phyloP scores from a whole-genome alignment of 2,888 invertebrate genomes.

The Brachyptera risi region DNA sequence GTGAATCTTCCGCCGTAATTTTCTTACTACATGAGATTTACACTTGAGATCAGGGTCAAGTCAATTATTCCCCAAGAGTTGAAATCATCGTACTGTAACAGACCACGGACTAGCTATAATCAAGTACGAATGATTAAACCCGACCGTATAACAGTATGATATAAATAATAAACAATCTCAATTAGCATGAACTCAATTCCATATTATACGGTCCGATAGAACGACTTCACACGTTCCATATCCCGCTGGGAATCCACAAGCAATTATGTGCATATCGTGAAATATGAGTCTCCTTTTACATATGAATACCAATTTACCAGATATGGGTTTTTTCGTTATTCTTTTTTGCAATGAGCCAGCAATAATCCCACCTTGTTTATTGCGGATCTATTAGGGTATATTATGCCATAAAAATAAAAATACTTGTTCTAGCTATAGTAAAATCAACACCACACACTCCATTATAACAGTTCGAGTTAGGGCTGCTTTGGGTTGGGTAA shows the following conservation, averaged over 20 bases:
- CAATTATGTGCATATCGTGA: conserved; percentile 32
- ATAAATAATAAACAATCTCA: conserved; percentile 20
- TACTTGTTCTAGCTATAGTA: conserved; percentile 28
- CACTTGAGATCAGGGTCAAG: too few relatives aligned
- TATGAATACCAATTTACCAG: conserved; percentile 31
- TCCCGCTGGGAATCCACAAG: neutral
- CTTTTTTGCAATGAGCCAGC: conserved; percentile 27
- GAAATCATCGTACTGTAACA: too few relatives aligned
- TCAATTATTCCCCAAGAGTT: too few relatives aligned
- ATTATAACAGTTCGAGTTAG: conserved; percentile 8
- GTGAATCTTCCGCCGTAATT: conserved; percentile 1
- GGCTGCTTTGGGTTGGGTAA: conserved; percentile 14
- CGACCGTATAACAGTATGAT: too few relatives aligned
- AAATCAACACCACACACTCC: conserved; percentile 32
- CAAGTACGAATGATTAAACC: too few relatives aligned
- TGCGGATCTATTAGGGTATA: conserved; percentile 32
- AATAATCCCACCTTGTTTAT: conserved; percentile 33
- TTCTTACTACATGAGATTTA: too few relatives aligned
- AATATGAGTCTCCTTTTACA: conserved; percentile 30
- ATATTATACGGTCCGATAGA: neutral
- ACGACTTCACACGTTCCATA: neutral
- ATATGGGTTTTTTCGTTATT: conserved; percentile 28
- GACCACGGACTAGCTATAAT: too few relatives aligned
- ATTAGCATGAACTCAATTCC: conserved; percentile 8
- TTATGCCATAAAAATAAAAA: conserved; percentile 34